Conservation (phyloP, 2,113 vertebrate species). For the Corythornis vintsioides region DNA sequence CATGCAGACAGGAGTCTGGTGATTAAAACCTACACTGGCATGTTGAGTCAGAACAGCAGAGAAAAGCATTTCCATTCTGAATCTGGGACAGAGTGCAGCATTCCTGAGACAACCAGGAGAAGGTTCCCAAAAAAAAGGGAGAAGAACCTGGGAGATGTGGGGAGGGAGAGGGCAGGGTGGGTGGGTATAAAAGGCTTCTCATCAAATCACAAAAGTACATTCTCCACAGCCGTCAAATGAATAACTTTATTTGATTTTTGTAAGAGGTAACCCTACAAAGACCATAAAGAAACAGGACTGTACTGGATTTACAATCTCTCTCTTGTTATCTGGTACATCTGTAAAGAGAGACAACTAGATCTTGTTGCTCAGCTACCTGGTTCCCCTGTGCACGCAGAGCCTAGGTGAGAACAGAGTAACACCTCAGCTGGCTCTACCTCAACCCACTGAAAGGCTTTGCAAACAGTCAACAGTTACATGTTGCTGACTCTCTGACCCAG, state of each 20-base stretch:
- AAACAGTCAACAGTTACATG: not conserved
- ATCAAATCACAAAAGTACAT: not conserved
- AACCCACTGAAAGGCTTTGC: not conserved
- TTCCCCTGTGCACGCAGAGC: not conserved
- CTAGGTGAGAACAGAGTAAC: not conserved
- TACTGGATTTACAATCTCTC: not conserved
- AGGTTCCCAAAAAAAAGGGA: not conserved
- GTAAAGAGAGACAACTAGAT: not conserved
- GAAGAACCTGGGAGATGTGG: not conserved
- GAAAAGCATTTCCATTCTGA: not conserved
- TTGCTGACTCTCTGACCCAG: not conserved
- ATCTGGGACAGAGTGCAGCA: not conserved
- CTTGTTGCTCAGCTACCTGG: not conserved
- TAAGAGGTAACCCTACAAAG: not conserved
- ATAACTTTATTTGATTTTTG: not conserved
- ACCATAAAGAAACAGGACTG: not conserved
- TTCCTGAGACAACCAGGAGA: not conserved
- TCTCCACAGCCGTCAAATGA: not conserved
- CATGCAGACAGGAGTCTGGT: not conserved
- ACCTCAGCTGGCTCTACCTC: not conserved
- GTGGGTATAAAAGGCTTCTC: not conserved
- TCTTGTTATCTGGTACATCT: not conserved
- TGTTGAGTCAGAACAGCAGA: not conserved
- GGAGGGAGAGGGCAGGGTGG: too few species aligned
- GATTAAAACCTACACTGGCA: not conserved